Percentiles rank a stretch among this genome's conserved stretches.
Evolutionary conservation across 2,797 vertebrate genomes (phyloP).

Genomic region (Gouania willdenowi): DNA sequence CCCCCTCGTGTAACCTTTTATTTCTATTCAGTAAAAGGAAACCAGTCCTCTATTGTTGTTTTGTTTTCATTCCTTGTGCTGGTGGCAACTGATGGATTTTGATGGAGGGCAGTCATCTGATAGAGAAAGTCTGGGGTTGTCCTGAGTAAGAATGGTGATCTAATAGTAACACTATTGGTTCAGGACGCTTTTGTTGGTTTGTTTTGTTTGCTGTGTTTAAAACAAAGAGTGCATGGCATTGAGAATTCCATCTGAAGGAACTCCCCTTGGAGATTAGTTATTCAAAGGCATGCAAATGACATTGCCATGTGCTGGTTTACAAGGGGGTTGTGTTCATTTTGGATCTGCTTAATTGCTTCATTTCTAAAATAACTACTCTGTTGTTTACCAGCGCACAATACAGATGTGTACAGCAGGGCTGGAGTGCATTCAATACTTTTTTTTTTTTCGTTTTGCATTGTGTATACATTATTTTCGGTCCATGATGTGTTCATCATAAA

Average conservation of each 20-base stretch:
- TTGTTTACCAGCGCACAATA: constrained; percentile 75
- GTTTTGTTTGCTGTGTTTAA: constrained; percentile 77
- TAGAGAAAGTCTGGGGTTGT: not conserved
- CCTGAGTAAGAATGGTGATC: not conserved
- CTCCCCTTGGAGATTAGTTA: constrained; percentile 79
- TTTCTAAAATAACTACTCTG: constrained; percentile 81
- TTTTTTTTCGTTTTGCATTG: constrained; percentile 19
- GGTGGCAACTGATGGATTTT: constrained; percentile 59
- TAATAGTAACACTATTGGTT: constrained; percentile 50
- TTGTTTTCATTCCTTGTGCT: constrained; percentile 12
- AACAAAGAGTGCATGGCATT: constrained; percentile 76
- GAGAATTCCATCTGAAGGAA: constrained; percentile 79
- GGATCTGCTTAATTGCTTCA: constrained; percentile 82
- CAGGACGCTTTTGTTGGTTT: constrained; percentile 76
- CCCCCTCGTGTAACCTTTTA: constrained; percentile 9
- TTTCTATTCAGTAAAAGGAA: constrained; percentile 67
- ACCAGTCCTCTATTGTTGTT: too few species aligned
- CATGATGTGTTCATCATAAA: constrained; percentile 32
- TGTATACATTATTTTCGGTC: constrained; percentile 41
- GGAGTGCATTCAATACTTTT: constrained; percentile 30
- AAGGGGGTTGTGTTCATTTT: constrained; percentile 75
- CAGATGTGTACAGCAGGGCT: constrained; percentile 44
- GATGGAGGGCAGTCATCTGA: constrained; percentile 52
- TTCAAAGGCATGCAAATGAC: constrained; percentile 87
- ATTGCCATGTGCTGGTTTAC: constrained; percentile 72